Base-by-base conservation (phyloP, 2,113 vertebrate genomes). In the Heterochromis multidens region DNA sequence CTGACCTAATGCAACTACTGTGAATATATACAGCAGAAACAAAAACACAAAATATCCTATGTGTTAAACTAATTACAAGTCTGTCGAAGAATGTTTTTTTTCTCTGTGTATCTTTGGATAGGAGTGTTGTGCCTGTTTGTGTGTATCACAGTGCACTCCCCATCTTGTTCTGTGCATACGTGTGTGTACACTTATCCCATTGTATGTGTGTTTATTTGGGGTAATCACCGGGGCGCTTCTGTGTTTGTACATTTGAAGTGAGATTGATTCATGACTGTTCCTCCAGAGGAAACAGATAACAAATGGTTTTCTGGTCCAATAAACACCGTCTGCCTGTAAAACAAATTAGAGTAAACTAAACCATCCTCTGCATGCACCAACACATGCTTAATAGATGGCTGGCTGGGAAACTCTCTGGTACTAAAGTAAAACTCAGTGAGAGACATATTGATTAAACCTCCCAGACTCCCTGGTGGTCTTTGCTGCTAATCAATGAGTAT, bases 301-400 rank as follows among this genome's bases (percentile, higher is more conserved):
- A 92, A 95, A 95, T 95, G 90, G 92, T 90, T 91, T 94, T 92
- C 89, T 82, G 93, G 74, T 92, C 91, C 86, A 91, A 90, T 94
- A 92, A 95, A 92, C 92, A 91, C 81, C 2, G 90, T 78, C 78
- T 40, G 87, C 86, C 83, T 85, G 80, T 89, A 89, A 92, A 91
- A 84, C 61, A 92, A 93, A 93, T 90, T 58, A 91, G 80, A 77
- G 81, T 91, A 90, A 93, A 91, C 87, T 79, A 92, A 92, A 92
- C 83, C 87, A 67, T 84, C 90, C 78, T 85, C 60, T 60, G 70
- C 78, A 3, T 54, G 79, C 49, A 79, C 74, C 70, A 62, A 56
- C 40, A 62, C 52, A 2, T 67, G 85, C 67, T 78, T 79, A 86
- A 88, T 62, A 79, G 77, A 86, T 17, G 82, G 29, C 17, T 6